A percentile compares a stretch with the other conserved stretches of the same genome.
Conservation (phyloP, 2,113 vertebrate genomes). For the Macrotis lagotis region DNA sequence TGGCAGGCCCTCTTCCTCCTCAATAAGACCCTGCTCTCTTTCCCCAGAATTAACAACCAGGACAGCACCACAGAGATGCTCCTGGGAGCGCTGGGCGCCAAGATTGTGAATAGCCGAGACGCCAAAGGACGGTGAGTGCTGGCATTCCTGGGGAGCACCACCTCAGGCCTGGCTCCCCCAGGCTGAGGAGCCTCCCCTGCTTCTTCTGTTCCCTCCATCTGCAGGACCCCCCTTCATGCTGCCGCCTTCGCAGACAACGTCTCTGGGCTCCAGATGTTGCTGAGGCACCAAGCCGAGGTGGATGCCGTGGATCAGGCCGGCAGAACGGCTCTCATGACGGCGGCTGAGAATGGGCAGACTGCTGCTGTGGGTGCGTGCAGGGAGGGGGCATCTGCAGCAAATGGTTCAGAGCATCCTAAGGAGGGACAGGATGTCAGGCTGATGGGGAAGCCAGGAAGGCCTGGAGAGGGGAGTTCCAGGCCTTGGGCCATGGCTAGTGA, state of each 20-base stretch:
- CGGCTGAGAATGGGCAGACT: conserved; percentile 92
- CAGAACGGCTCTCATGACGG: conserved; percentile 94
- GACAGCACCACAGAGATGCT: conserved; percentile 93
- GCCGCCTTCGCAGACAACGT: conserved; percentile 94
- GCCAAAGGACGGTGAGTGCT: conserved; percentile 94
- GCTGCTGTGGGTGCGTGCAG: conserved; percentile 90
- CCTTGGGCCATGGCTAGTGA: neutral
- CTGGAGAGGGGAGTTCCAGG: no score
- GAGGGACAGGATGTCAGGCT: neutral
- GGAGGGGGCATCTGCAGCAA: neutral
- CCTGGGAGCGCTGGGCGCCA: conserved; percentile 90
- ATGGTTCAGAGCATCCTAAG: neutral
- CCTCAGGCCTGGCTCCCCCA: neutral
- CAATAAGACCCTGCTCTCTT: neutral
- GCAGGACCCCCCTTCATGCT: conserved; percentile 95
- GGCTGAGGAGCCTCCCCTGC: neutral
- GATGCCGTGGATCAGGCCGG: conserved; percentile 89
- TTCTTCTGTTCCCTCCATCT: neutral
- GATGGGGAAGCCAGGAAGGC: neutral
- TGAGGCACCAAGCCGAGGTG: conserved; percentile 91
- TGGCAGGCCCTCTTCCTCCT: neutral
- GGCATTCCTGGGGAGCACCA: rapidly evolving
- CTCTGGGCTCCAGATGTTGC: conserved; percentile 92
- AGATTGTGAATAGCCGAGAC: conserved; percentile 92
- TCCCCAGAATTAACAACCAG: conserved; percentile 91